Conservation (phyloP, 2,888 invertebrate genomes). For the Drosophila mercatorum region DNA sequence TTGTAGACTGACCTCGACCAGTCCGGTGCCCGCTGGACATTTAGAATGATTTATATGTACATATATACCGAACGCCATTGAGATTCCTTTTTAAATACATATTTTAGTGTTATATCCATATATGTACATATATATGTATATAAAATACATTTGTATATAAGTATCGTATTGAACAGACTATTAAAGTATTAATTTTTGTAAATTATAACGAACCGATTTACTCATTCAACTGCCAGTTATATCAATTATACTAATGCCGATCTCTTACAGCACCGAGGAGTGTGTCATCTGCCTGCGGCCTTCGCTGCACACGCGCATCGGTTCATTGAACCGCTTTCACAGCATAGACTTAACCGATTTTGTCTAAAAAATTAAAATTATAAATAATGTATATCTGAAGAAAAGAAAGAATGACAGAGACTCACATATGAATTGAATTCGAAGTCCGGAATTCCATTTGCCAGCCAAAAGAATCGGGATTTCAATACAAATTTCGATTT, state of each 20-base stretch:
- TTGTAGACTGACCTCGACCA: slow-evolving; percentile 82
- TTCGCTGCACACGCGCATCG: slow-evolving; percentile 67
- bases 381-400: neutral
- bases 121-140: slow-evolving; percentile 23
- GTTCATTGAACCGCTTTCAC: slow-evolving; percentile 64
- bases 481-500: slow-evolving; percentile 38
- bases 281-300: slow-evolving; percentile 81
- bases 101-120: slow-evolving; percentile 11
- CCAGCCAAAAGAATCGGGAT: neutral
- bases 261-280: slow-evolving; percentile 82
- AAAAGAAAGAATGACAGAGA: neutral
- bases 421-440: neutral
- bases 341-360: slow-evolving; percentile 76
- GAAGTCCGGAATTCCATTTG: neutral
- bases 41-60: slow-evolving; percentile 70
- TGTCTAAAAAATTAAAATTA: slow-evolving; percentile 53
- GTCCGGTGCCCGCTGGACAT: slow-evolving; percentile 80
- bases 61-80: slow-evolving; percentile 26
- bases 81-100: slow-evolving; percentile 52
- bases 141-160: slow-evolving; percentile 31
- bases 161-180: slow-evolving; percentile 39
- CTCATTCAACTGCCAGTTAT: neutral
- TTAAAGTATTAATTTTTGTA: slow-evolving; percentile 66
- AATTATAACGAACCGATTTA: neutral
- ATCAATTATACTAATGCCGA: slow-evolving; percentile 13